Evolutionary conservation across 2,888 invertebrate species (phyloP).

Genomic region (Saturnia pavonia): DNA sequence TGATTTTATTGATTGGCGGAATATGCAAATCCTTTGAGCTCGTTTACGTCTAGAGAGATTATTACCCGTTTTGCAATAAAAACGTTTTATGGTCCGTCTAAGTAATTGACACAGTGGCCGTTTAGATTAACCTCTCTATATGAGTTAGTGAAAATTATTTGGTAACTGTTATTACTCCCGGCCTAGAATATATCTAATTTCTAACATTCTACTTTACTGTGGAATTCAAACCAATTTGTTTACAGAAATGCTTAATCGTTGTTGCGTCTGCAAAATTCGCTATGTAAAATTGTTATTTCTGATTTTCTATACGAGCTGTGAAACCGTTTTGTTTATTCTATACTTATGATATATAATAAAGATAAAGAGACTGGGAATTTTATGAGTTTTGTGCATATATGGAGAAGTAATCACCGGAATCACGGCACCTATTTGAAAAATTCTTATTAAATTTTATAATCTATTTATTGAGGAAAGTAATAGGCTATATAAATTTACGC

Average conservation of each 20-base stretch:
- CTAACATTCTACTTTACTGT: not conserved
- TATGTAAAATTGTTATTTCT: too few species aligned
- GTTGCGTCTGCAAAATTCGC: too few species aligned
- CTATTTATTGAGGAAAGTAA: too few species aligned
- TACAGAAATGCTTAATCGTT: not conserved
- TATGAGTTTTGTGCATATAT: too few species aligned
- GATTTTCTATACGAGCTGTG: too few species aligned
- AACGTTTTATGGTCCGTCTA: conserved; percentile 19
- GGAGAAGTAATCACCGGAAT: too few species aligned
- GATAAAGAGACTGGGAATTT: too few species aligned
- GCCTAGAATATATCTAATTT: not conserved
- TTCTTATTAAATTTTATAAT: too few species aligned
- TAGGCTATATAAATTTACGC: too few species aligned
- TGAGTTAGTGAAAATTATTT: conserved; percentile 6
- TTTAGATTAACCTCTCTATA: not conserved
- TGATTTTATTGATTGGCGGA: not conserved
- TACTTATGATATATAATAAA: too few species aligned
- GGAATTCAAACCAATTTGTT: not conserved
- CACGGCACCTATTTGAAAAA: too few species aligned
- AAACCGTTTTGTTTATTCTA: too few species aligned
- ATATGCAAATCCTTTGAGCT: conserved; percentile 9
- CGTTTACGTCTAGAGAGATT: conserved; percentile 17
- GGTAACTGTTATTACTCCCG: conserved; percentile 1
- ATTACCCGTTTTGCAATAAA: conserved; percentile 21
- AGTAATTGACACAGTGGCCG: conserved; percentile 10